Percentiles rank a stretch among this genome's conserved stretches.
Conservation (phyloP, 1,140 invertebrate genomes). For the Bombus haemorrhoidalis region DNA sequence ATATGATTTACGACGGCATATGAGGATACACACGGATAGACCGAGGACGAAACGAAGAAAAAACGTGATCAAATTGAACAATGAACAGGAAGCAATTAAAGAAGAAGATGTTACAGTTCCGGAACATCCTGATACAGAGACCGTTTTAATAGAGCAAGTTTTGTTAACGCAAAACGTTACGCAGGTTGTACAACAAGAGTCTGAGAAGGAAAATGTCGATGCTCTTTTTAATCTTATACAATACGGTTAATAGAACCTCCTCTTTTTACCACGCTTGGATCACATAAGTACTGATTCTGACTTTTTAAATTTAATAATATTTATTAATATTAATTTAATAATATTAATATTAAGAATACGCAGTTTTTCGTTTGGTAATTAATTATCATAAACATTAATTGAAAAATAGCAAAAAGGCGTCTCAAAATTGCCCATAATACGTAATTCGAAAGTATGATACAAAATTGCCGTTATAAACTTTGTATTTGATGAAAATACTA, state of each 20-base stretch:
- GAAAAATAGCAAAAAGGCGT: neutral
- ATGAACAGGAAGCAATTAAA: slow-evolving; percentile 34
- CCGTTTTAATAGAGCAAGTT: slow-evolving; percentile 74
- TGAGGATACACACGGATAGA: slow-evolving; percentile 75
- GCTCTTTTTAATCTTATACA: slow-evolving; percentile 77
- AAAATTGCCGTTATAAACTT: neutral
- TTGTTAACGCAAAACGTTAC: slow-evolving; percentile 72
- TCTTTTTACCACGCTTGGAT: neutral
- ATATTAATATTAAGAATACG: too few species aligned
- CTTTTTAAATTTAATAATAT: too few species aligned
- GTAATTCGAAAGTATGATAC: neutral
- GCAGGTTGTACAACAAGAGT: slow-evolving; percentile 72
- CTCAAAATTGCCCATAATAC: neutral
- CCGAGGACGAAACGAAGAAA: slow-evolving; percentile 62
- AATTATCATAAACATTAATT: neutral
- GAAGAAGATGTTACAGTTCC: slow-evolving; percentile 31
- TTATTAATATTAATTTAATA: neutral
- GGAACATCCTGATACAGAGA: slow-evolving; percentile 62
- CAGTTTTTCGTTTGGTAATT: neutral
- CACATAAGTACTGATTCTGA: neutral
- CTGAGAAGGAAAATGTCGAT: slow-evolving; percentile 80
- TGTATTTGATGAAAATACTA: neutral
- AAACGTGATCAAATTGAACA: slow-evolving; percentile 40
- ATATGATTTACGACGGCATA: slow-evolving; percentile 79
- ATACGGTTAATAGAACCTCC: slow-evolving; percentile 61